Evolutionary conservation across 2,888 invertebrate species (phyloP).

Genomic region (Cantharis lateralis): DNA sequence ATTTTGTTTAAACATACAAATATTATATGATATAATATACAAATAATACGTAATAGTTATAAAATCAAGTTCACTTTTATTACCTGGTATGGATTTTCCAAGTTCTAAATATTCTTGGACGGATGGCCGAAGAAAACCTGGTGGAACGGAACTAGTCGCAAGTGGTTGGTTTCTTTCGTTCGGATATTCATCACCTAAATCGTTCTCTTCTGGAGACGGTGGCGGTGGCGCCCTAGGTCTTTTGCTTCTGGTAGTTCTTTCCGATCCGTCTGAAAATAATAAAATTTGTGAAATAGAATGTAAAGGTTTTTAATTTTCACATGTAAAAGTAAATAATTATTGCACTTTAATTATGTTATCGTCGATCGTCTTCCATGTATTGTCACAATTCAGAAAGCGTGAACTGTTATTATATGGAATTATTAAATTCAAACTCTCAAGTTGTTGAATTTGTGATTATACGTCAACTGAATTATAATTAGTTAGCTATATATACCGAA

Average conservation of each 20-base stretch:
- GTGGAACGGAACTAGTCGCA: slow-evolving; percentile 63
- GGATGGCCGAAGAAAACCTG: slow-evolving; percentile 81
- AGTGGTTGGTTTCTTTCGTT: slow-evolving; percentile 54
- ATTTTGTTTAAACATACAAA: not conserved
- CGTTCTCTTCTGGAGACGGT: slow-evolving; percentile 53
- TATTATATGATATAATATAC: not conserved
- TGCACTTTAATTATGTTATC: not conserved
- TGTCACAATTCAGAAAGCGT: slow-evolving; percentile 3
- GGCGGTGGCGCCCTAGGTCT: slow-evolving; percentile 63
- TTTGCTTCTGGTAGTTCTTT: slow-evolving; percentile 67
- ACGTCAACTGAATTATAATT: not conserved
- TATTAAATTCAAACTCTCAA: not conserved
- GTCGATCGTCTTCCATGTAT: not conserved
- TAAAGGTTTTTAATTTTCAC: not conserved
- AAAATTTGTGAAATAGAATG: not conserved
- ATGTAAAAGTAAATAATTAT: not conserved
- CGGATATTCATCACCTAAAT: slow-evolving; percentile 50
- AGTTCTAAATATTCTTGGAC: slow-evolving; percentile 85
- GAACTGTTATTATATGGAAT: not conserved
- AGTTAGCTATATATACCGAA: not conserved
- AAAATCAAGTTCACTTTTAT: not conserved
- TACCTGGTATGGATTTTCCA: slow-evolving; percentile 88
- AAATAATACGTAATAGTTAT: not conserved
- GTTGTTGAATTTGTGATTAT: not conserved
- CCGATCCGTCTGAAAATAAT: slow-evolving; percentile 60